These are phyloP conservation scores for Haliclona indistincta DNA, from an alignment of 37 sponge, comb jelly and placozoan species.

Conservation along the genomic window DNA sequence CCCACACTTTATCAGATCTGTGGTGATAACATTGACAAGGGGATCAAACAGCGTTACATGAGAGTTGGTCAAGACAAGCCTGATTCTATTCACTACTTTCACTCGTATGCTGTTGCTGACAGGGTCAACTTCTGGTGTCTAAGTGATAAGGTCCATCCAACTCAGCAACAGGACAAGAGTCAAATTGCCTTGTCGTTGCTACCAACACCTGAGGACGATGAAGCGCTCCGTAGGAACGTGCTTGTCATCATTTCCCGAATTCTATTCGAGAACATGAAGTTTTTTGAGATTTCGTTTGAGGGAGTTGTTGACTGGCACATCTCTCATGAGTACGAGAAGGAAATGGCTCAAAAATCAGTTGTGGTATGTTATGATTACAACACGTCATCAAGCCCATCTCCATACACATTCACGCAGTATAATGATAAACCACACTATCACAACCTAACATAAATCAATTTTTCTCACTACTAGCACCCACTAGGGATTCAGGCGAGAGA, in stretches of 20 bases:
- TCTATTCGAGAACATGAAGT: constrained; percentile 16
- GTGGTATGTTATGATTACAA: too few species aligned
- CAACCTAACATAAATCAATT: neutral
- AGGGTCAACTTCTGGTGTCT: constrained; percentile 24
- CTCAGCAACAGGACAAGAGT: constrained; percentile 1
- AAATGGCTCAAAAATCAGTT: constrained; percentile 24
- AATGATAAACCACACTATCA: too few species aligned
- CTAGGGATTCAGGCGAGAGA: constrained; percentile 25
- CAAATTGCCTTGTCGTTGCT: constrained; percentile 19
- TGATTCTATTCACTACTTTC: constrained; percentile 5
- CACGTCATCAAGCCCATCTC: too few species aligned
- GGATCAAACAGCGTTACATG: neutral
- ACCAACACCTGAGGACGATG: constrained; percentile 34
- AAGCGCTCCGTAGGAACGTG: constrained; percentile 14
- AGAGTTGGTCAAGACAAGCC: neutral
- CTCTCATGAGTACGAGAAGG: constrained; percentile 11
- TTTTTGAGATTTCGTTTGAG: constrained; percentile 22
- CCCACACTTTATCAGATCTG: neutral
- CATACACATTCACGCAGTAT: too few species aligned
- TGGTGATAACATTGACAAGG: constrained; percentile 27
- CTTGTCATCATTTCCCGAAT: constrained; percentile 23
- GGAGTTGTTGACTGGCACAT: constrained; percentile 30
- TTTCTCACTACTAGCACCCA: neutral
- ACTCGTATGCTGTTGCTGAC: constrained; percentile 28
- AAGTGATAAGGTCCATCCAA: neutral